These are phyloP conservation scores for Thecophora atra DNA, from an alignment of 2,888 invertebrate species.

Conservation along the genomic window DNA sequence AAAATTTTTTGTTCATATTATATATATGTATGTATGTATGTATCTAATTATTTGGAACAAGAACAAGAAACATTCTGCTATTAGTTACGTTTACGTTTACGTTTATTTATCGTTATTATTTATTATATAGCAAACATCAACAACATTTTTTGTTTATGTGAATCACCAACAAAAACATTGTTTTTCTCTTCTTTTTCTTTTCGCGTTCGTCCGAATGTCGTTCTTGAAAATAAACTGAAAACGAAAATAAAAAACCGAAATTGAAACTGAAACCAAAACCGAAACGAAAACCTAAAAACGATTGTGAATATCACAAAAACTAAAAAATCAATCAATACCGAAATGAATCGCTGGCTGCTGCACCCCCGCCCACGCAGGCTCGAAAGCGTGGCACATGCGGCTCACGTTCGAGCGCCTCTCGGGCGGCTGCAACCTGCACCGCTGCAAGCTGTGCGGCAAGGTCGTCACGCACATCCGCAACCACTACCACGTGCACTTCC, in stretches of 20 bases:
- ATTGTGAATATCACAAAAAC: constrained; percentile 33
- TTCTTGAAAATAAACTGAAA: constrained; percentile 47
- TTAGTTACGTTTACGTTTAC: constrained; percentile 4
- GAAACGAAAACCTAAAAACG: constrained; percentile 33
- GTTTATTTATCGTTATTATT: constrained; percentile 37
- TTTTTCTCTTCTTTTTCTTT: constrained; percentile 65
- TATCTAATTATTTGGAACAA: not conserved
- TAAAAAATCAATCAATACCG: constrained; percentile 38
- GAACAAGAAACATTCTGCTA: not conserved
- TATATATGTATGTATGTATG: constrained; percentile 22
- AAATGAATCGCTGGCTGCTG: constrained; percentile 28
- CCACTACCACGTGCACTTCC: constrained; percentile 94
- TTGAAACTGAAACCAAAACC: constrained; percentile 38
- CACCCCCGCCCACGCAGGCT: constrained; percentile 72
- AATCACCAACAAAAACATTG: constrained; percentile 66
- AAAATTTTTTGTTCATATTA: constrained; percentile 30
- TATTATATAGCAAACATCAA: constrained; percentile 38
- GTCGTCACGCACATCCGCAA: constrained; percentile 94
- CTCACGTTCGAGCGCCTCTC: constrained; percentile 93
- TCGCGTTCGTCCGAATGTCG: constrained; percentile 56
- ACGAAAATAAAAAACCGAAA: constrained; percentile 37
- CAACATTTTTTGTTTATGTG: constrained; percentile 59
- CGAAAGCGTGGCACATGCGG: constrained; percentile 95
- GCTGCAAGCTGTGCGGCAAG: constrained; percentile 93
- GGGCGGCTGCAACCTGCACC: constrained; percentile 92